phyloP scores from a whole-genome alignment of 2,113 vertebrate genomes.

The Vanacampus margaritifer region DNA sequence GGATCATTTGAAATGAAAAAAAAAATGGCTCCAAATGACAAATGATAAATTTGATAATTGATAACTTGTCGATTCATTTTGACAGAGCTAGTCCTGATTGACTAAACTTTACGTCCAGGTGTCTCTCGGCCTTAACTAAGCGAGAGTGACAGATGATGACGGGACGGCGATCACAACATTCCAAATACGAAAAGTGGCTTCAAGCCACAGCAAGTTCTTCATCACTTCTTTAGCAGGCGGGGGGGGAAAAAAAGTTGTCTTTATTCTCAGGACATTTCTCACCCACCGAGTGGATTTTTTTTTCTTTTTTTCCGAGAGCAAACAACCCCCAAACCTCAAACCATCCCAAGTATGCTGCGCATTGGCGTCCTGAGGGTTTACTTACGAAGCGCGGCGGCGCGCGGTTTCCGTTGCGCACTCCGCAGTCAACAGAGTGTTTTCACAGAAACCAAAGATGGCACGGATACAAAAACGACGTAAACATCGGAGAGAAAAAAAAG shows the following conservation, averaged over 20 bases:
- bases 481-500: background rate
- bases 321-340: conserved; percentile 56
- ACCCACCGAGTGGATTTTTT: conserved; percentile 29
- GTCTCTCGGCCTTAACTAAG: background rate
- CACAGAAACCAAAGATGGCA: background rate
- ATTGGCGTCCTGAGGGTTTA: conserved; percentile 28
- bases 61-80: too few relatives aligned
- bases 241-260: conserved; percentile 9
- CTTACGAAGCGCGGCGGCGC: background rate
- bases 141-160: background rate
- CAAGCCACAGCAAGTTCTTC: background rate
- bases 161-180: background rate
- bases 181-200: background rate
- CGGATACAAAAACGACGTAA: background rate
- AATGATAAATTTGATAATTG: too few relatives aligned
- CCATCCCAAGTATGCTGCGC: conserved; percentile 56
- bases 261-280: conserved; percentile 50
- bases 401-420: background rate
- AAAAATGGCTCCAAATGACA: too few relatives aligned
- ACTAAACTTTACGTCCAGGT: background rate
- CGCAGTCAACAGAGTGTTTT: background rate
- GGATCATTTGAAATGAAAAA: too few relatives aligned
- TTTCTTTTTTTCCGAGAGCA: conserved; percentile 13
- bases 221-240: background rate
- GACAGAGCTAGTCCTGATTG: too few relatives aligned